Percentiles rank a stretch among this genome's conserved stretches.
Conservation (phyloP, 2,888 invertebrate species). For the Rhyacophila evoluta region DNA sequence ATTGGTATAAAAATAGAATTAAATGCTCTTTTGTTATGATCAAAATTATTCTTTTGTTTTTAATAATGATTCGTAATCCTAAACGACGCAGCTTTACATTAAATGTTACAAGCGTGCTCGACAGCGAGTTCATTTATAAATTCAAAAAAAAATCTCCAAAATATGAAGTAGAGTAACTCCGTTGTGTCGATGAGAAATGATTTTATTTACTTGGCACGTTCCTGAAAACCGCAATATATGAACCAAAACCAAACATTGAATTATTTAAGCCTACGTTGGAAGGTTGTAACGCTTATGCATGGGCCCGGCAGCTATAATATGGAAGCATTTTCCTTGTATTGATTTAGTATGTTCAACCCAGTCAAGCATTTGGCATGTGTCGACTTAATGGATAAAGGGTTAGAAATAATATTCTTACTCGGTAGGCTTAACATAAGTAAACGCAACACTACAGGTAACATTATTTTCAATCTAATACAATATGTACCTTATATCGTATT, state of each 20-base stretch:
- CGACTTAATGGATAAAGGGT: conserved; percentile 24
- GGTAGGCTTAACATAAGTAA: neutral
- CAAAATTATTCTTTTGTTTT: too few species aligned
- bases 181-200: too few species aligned
- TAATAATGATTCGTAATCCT: too few species aligned
- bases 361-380: conserved; percentile 20
- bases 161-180: too few species aligned
- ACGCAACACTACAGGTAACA: neutral
- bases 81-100: too few species aligned
- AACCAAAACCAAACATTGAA: conserved; percentile 15
- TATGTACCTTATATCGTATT: too few species aligned
- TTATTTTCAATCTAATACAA: too few species aligned
- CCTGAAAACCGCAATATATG: conserved; percentile 14
- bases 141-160: too few species aligned
- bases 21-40: too few species aligned
- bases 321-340: conserved; percentile 11
- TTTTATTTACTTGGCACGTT: conserved; percentile 19
- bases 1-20: too few species aligned
- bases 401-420: neutral
- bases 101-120: too few species aligned
- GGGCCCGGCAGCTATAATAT: neutral
- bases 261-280: conserved; percentile 11
- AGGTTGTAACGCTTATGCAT: neutral
- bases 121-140: too few species aligned
- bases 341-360: conserved; percentile 22